Percentiles rank a stretch among this genome's conserved stretches.
Evolutionary conservation across 2,797 vertebrate genomes (phyloP).

Genomic region (Babyrousa celebensis): DNA sequence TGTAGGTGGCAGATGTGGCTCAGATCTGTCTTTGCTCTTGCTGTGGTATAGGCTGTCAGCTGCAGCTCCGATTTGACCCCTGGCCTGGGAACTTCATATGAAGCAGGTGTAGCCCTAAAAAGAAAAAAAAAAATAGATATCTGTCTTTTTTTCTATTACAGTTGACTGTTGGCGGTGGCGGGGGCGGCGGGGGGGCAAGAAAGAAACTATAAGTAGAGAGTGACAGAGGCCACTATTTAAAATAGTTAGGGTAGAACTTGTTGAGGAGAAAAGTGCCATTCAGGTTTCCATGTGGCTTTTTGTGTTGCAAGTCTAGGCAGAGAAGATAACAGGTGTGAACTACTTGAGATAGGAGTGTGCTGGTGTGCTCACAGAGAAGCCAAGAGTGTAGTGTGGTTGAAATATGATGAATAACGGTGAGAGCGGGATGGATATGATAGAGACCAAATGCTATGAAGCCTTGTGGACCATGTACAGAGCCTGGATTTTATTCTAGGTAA

Average conservation of each 20-base stretch:
- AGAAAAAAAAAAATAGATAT: no score
- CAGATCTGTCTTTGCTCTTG: no score
- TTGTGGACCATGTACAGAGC: neutral
- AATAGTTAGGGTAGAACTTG: neutral
- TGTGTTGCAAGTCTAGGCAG: neutral
- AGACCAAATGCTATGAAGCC: no score
- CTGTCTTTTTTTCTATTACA: no score
- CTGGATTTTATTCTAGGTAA: neutral
- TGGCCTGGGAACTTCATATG: no score
- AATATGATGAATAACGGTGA: neutral
- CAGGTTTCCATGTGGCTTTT: neutral
- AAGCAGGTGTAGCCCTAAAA: no score
- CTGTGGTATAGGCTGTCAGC: no score
- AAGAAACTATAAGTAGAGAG: no score
- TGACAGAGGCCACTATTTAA: neutral
- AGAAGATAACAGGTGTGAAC: neutral
- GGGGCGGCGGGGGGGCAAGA: no score
- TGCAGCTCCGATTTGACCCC: no score
- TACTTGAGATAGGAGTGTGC: neutral
- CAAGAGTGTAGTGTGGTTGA: neutral
- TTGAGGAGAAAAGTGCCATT: neutral
- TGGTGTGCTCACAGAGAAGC: neutral
- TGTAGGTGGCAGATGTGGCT: no score
- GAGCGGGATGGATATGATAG: neutral
- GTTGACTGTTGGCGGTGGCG: no score